These are phyloP conservation scores for Noctua janthina DNA, from an alignment of 2,888 invertebrate species.

Conservation along the genomic window DNA sequence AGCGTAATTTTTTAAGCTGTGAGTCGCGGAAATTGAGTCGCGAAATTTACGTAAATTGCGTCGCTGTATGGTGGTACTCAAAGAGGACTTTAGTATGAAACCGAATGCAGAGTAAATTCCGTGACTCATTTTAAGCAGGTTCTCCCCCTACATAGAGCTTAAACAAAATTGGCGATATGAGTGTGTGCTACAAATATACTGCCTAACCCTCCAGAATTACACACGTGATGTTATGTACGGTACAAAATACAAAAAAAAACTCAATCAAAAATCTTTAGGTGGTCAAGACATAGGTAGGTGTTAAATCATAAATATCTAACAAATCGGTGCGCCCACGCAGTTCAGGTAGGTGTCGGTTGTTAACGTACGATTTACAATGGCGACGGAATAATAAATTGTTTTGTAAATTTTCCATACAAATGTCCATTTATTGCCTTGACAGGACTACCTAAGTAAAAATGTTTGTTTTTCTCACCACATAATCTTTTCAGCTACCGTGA, in stretches of 20 bases:
- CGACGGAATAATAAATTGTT: conserved; percentile 50
- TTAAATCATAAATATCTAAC: conserved; percentile 52
- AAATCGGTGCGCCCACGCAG: conserved; percentile 60
- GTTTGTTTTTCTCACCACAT: background rate
- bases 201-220: no score
- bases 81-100: no score
- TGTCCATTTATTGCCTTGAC: conserved; percentile 28
- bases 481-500: background rate
- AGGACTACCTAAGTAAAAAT: background rate
- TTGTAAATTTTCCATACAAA: conserved; percentile 35
- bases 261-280: conserved; percentile 22
- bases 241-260: background rate
- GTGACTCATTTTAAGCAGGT: background rate
- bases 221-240: background rate
- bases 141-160: background rate
- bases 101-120: no score
- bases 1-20: no score
- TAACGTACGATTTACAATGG: conserved; percentile 52
- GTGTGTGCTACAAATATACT: background rate
- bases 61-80: no score
- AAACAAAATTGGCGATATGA: background rate
- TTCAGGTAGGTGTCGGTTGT: conserved; percentile 36
- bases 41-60: no score
- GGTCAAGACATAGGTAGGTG: conserved; percentile 40
- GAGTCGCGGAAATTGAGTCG: no score